Evolutionary conservation across 2,113 vertebrate genomes (phyloP).

Genomic region (Neotragus pygmaeus): DNA sequence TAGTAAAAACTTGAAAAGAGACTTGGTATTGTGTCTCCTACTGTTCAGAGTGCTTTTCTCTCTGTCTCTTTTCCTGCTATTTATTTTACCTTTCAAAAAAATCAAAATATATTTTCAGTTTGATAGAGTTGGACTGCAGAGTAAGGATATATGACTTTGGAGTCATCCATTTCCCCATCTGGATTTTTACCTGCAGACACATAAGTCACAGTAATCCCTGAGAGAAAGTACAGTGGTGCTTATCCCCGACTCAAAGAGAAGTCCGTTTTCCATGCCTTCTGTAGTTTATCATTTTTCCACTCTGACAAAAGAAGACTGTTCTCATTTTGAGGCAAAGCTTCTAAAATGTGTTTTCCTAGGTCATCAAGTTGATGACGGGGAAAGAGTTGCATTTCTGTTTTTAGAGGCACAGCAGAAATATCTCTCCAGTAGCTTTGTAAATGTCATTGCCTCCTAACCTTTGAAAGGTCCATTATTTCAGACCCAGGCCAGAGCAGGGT

Average conservation of each 20-base stretch:
- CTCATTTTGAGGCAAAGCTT: conserved; percentile 37
- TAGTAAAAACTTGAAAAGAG: neutral
- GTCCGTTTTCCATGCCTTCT: neutral
- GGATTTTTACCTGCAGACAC: neutral
- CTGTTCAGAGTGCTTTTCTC: neutral
- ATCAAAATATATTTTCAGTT: neutral
- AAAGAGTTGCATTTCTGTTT: conserved; percentile 14
- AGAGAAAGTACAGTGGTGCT: neutral
- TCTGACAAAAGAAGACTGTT: conserved; percentile 27
- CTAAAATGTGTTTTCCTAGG: conserved; percentile 23
- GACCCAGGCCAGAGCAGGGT: neutral
- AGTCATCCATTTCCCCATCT: neutral
- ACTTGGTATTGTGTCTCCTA: neutral
- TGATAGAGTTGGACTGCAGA: neutral
- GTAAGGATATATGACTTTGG: neutral
- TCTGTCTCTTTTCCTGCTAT: neutral
- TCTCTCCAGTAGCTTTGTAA: conserved; percentile 47
- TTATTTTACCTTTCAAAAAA: neutral
- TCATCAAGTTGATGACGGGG: neutral
- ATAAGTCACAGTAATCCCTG: neutral
- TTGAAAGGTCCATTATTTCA: conserved; percentile 23
- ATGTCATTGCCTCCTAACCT: neutral
- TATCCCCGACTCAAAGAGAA: neutral
- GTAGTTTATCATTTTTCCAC: neutral
- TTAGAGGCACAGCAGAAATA: conserved; percentile 50